phyloP scores from a whole-genome alignment of 2,888 invertebrate species.

The Diarsia rubi region DNA sequence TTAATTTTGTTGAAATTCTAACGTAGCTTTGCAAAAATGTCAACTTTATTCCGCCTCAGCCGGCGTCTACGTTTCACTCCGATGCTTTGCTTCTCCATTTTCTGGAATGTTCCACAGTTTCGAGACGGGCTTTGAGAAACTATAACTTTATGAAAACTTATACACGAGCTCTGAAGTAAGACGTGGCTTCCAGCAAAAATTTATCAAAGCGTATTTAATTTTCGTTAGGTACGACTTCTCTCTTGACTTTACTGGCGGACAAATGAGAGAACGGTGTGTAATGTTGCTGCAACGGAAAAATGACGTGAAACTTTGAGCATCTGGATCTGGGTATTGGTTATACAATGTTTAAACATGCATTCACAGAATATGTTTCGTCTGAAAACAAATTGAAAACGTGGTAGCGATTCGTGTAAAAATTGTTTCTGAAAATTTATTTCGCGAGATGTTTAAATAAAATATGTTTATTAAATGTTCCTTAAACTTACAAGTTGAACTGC shows the following conservation, averaged over 20 bases:
- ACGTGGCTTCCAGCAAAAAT: constrained; percentile 88
- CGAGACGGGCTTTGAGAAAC: constrained; percentile 90
- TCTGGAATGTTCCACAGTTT: constrained; percentile 88
- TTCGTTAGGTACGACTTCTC: constrained; percentile 89
- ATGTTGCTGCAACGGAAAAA: constrained; percentile 32
- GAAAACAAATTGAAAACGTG: constrained; percentile 35
- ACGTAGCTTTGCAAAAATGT: constrained; percentile 91
- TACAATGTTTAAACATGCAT: constrained; percentile 7
- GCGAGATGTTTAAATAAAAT: background rate
- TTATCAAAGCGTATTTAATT: constrained; percentile 90
- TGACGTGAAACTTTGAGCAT: constrained; percentile 1
- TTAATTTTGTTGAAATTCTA: constrained; percentile 91
- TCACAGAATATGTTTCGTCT: background rate
- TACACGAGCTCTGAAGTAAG: constrained; percentile 85
- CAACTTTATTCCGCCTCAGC: constrained; percentile 90
- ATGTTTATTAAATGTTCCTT: background rate
- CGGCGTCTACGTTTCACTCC: constrained; percentile 86
- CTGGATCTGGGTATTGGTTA: constrained; percentile 1
- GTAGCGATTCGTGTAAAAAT: background rate
- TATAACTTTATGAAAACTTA: constrained; percentile 90
- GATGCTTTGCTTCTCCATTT: constrained; percentile 89
- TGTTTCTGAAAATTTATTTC: background rate
- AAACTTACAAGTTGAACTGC: background rate
- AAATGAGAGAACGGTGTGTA: constrained; percentile 56
- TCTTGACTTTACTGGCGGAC: constrained; percentile 68